Conservation (phyloP, 2,888 invertebrate species). For the Pyrrhosoma nymphula region DNA sequence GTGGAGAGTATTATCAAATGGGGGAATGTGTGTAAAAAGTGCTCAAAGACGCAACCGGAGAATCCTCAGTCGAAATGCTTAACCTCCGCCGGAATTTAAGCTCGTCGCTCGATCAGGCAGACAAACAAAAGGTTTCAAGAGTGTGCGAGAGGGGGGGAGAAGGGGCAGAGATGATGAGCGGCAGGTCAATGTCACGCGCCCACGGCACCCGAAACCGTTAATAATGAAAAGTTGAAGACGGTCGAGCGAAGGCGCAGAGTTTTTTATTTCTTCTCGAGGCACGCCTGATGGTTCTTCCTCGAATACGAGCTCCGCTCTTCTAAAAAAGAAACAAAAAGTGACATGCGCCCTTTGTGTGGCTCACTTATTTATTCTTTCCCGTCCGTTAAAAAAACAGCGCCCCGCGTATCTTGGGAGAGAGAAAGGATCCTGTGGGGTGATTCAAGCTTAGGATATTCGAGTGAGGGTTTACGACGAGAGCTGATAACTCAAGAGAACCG, state of each 20-base stretch:
- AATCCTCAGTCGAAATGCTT: neutral
- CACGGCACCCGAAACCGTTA: slow-evolving; percentile 6
- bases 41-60: neutral
- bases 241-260: neutral
- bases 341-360: neutral
- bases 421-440: neutral
- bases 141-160: neutral
- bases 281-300: neutral
- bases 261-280: neutral
- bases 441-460: neutral
- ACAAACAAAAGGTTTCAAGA: neutral
- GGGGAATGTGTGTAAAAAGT: neutral
- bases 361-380: slow-evolving; percentile 14
- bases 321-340: neutral
- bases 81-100: slow-evolving; percentile 4
- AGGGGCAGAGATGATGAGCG: neutral
- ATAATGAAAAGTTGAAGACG: slow-evolving; percentile 25
- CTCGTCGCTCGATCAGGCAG: slow-evolving; percentile 4
- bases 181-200: slow-evolving; percentile 25
- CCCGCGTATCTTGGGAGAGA: neutral
- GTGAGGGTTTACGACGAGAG: neutral
- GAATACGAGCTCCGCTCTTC: neutral
- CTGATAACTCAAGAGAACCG: neutral
- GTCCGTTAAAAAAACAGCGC: neutral
- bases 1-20: neutral